Base-by-base conservation (phyloP, 2,113 vertebrate genomes). In the Rhodinocichla rosea region DNA sequence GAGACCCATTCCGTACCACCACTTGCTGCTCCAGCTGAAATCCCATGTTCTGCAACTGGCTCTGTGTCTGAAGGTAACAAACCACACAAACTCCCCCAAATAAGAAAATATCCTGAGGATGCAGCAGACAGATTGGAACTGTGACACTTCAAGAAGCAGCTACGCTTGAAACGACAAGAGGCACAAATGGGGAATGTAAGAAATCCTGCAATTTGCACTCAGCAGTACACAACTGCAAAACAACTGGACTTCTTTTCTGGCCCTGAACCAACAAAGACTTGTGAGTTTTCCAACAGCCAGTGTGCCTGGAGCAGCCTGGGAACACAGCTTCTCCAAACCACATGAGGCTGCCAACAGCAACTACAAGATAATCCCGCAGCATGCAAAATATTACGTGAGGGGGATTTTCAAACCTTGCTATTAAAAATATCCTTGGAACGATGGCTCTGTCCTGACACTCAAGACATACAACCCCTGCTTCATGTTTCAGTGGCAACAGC, bases 21-120 rank as follows among this genome's bases (percentile, higher is more conserved):
- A 18, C 26, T 14, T 55, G 30, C 50, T 67, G n/a, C 17, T 89
- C 42, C 0, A 0, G 5, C 32, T 7, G 24, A 71, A 91, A 68
- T 27, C 9, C 52, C 1, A 0, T 3, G 0, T 23, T 7, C 19
- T 45, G 21, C 49, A 87, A 3, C 9, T 3, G 12, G 14, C 12
- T n/a, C 64, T 0, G 0, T n/a, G 39, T 3, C 2, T 2, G 1
- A n/a, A 83, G 52, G 39, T 18, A 50, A 47, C 21, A 70, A 88
- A 70, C 15, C 17, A 9, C 65, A 62, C 30, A 35, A 13, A 4
- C 1, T 0, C 1, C 0, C 5, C 12, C 55, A 42, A 15, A 40
- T 0, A 47, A 26, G 39, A 30, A 30, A 85, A 33, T 4, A 50
- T 8, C 20, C 49, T 17, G 35, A 50, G 26, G 10, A 1, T 23